Percentiles rank a stretch among this genome's conserved stretches.
phyloP scores from a whole-genome alignment of 2,888 invertebrate species.

The Carterocephalus palaemon region DNA sequence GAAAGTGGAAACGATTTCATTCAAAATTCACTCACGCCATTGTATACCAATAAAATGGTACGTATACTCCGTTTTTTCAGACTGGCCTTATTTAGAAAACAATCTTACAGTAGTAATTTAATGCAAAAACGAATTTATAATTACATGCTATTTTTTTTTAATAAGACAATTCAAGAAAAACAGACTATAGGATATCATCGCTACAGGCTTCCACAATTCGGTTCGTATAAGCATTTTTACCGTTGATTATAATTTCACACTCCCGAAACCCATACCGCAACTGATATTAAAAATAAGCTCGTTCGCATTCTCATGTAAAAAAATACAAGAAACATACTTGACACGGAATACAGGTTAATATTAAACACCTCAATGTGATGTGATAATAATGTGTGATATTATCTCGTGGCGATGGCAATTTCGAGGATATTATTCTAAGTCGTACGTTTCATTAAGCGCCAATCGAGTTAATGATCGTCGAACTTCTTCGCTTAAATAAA shows the following conservation, averaged over 20 bases:
- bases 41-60: too few relatives aligned
- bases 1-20: too few relatives aligned
- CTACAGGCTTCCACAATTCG: too few relatives aligned
- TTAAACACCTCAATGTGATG: slow-evolving; percentile 57
- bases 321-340: slow-evolving; percentile 43
- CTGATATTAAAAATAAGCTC: slow-evolving; percentile 11
- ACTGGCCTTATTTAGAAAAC: too few relatives aligned
- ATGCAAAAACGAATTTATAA: too few relatives aligned
- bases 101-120: too few relatives aligned
- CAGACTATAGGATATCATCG: too few relatives aligned
- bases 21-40: too few relatives aligned
- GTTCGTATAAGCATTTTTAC: slow-evolving; percentile 4
- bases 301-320: slow-evolving; percentile 40
- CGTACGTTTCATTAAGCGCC: slow-evolving; percentile 62
- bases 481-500: slow-evolving; percentile 74
- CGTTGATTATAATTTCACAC: neutral
- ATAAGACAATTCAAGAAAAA: too few relatives aligned
- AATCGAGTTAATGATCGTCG: slow-evolving; percentile 67
- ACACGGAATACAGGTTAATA: slow-evolving; percentile 61
- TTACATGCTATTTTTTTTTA: too few relatives aligned
- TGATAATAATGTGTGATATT: slow-evolving; percentile 67
- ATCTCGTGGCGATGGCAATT: slow-evolving; percentile 44
- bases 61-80: too few relatives aligned
- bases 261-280: too few relatives aligned
- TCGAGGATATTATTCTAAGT: slow-evolving; percentile 52